Evolutionary conservation across 2,797 vertebrate genomes (phyloP).

Genomic region (Arremon aurantiirostris): DNA sequence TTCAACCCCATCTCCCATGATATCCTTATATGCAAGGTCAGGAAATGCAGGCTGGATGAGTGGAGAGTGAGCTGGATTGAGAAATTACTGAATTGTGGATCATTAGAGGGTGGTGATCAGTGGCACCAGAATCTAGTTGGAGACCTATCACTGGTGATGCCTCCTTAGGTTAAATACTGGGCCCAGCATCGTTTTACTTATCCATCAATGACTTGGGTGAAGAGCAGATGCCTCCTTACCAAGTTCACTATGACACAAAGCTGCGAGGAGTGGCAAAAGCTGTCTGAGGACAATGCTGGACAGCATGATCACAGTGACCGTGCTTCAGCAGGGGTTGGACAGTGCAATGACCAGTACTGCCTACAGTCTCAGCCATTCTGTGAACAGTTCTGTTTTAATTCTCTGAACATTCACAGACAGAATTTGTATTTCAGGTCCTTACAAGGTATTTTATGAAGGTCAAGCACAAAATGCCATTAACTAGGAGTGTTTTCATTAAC

Average conservation of each 20-base stretch:
- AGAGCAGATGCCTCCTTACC: background rate
- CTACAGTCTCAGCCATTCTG: background rate
- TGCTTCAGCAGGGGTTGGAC: background rate
- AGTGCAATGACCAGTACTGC: fast-evolving
- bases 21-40: background rate
- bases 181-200: background rate
- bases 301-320: background rate
- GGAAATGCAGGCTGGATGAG: background rate
- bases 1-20: background rate
- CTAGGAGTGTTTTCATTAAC: background rate
- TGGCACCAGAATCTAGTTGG: background rate
- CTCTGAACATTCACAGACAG: background rate
- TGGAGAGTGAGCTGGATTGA: background rate
- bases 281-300: background rate
- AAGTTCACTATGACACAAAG: background rate
- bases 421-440: background rate
- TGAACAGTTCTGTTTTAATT: fast-evolving
- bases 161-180: background rate
- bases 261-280: background rate
- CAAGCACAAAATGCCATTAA: background rate
- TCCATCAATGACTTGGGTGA: background rate
- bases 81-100: background rate
- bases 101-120: background rate
- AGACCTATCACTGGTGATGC: background rate
- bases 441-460: background rate